A percentile compares a stretch with the other conserved stretches of the same genome.
These are phyloP conservation scores for Gallinago jamesoni DNA, from an alignment of 2,113 vertebrate genomes.

Conservation along the genomic window DNA sequence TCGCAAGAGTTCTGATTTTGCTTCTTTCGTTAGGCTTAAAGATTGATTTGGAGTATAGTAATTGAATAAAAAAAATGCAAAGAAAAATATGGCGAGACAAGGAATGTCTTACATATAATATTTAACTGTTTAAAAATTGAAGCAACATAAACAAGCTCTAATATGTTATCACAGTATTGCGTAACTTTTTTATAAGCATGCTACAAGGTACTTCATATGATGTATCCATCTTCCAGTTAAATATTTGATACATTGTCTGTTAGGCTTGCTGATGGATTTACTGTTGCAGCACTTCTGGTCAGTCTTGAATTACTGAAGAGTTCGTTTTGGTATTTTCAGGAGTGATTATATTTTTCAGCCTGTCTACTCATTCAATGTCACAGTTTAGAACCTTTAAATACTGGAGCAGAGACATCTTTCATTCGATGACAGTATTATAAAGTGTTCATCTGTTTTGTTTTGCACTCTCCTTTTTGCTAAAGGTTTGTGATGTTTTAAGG, in stretches of 20 bases:
- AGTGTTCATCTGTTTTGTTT: neutral
- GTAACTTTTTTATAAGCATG: neutral
- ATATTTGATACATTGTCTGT: neutral
- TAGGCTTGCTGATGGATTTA: neutral
- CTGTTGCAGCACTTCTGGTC: neutral
- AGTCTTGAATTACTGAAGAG: neutral
- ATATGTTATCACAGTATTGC: neutral
- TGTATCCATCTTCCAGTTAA: neutral
- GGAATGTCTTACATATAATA: neutral
- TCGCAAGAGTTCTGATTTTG: neutral
- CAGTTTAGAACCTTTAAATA: neutral
- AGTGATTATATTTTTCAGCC: neutral
- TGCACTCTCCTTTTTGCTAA: neutral
- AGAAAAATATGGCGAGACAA: neutral
- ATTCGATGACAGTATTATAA: neutral
- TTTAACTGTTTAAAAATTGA: neutral
- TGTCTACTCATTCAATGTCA: neutral
- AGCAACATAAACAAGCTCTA: neutral
- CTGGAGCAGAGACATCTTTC: neutral
- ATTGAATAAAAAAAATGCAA: neutral
- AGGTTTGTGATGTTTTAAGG: neutral
- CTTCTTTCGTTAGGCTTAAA: neutral
- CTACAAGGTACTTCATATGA: neutral
- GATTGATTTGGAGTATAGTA: neutral
- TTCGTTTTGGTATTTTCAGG: neutral